Conservation (phyloP, 2,113 vertebrate genomes). For the Steatornis caripensis region DNA sequence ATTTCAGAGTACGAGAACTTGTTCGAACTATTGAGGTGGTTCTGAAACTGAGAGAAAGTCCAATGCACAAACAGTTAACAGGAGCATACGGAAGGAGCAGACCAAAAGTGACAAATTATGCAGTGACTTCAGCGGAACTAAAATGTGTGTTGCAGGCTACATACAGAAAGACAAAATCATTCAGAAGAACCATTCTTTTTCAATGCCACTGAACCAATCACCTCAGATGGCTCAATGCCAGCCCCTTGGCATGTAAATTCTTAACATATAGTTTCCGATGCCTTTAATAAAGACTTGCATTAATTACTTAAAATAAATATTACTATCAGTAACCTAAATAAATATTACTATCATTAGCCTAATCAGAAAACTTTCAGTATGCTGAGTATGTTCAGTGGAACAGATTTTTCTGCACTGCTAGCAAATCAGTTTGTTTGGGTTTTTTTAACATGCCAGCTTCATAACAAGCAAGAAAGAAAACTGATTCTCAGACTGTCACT, state of each 20-base stretch:
- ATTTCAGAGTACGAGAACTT: background rate
- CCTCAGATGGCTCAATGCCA: background rate
- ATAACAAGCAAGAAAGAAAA: background rate
- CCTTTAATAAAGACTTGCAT: background rate
- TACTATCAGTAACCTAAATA: no score
- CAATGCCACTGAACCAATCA: background rate
- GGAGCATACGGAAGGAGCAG: slow-evolving; percentile 21
- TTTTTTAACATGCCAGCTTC: background rate
- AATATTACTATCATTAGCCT: background rate
- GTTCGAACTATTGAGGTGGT: background rate
- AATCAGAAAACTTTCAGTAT: background rate
- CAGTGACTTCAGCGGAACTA: background rate
- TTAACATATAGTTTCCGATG: background rate
- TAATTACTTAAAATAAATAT: background rate
- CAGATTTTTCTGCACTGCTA: background rate
- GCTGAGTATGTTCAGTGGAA: background rate
- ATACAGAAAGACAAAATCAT: background rate
- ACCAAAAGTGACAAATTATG: slow-evolving; percentile 8
- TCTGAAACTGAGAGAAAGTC: slow-evolving; percentile 10
- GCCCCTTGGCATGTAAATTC: background rate
- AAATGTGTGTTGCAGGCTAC: background rate
- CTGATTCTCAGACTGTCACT: background rate
- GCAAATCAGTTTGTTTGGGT: background rate
- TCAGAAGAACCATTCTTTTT: background rate
- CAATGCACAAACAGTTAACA: background rate